A percentile compares a stretch with the other conserved stretches of the same genome.
Evolutionary conservation across 2,797 vertebrate genomes (phyloP).

Genomic region (Girardinus metallicus): DNA sequence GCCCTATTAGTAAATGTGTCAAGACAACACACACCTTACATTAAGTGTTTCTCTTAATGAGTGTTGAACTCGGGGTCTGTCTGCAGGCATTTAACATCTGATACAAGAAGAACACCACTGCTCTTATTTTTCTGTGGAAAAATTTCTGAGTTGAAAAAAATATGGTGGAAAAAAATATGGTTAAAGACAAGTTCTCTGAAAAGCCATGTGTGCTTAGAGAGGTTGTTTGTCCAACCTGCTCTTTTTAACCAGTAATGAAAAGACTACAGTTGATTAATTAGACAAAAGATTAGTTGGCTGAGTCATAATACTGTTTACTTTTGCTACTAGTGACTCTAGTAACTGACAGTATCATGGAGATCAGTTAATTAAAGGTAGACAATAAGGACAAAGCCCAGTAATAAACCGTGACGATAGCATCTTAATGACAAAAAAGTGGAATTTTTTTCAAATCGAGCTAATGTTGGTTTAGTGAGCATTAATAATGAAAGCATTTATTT

Average conservation of each 20-base stretch:
- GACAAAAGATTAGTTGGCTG: not conserved
- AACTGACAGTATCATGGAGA: not conserved
- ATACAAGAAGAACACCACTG: not conserved
- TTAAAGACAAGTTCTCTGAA: not conserved
- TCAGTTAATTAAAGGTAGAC: not conserved
- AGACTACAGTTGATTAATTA: not conserved
- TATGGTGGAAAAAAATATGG: not conserved
- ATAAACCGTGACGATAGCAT: conserved; percentile 3
- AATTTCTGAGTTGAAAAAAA: not conserved
- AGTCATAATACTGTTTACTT: not conserved
- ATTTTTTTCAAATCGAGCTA: not conserved
- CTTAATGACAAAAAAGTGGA: not conserved
- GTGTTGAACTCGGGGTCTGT: not conserved
- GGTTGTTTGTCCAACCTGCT: not conserved
- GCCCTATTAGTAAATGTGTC: not conserved
- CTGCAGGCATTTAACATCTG: not conserved
- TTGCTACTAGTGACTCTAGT: not conserved
- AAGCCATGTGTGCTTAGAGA: not conserved
- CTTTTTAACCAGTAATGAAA: not conserved
- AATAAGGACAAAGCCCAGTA: not conserved
- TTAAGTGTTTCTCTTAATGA: not conserved
- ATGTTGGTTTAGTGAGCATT: not conserved
- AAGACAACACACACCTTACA: not conserved
- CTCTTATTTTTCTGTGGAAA: not conserved
- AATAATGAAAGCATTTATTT: not conserved